phyloP scores from a whole-genome alignment of 2,797 vertebrate species.

The Cuniculus paca region DNA sequence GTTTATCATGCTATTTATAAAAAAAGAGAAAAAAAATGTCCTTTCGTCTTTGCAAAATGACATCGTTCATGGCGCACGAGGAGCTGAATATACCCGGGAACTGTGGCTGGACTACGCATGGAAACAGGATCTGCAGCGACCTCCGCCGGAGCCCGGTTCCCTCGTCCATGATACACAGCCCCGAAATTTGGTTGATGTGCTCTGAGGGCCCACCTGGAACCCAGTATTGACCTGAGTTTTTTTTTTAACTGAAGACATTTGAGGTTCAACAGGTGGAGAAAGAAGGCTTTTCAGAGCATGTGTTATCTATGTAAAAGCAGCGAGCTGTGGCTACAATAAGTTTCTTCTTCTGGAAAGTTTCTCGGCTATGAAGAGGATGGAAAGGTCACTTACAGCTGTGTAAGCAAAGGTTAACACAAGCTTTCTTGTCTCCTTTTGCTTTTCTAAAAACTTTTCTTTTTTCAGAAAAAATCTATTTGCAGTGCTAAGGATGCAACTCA shows the following conservation, averaged over 20 bases:
- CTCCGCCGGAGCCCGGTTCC: neutral
- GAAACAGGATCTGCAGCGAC: neutral
- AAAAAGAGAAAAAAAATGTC: neutral
- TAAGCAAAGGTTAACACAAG: neutral
- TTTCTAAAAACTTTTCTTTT: neutral
- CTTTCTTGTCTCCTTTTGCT: neutral
- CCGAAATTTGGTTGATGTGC: neutral
- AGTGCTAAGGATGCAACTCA: neutral
- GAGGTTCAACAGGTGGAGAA: neutral
- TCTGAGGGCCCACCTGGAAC: neutral
- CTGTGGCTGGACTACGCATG: neutral
- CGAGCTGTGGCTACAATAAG: neutral
- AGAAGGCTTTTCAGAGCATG: neutral
- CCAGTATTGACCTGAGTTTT: neutral
- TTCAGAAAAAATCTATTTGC: neutral
- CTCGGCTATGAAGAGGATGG: neutral
- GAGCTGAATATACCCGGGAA: neutral
- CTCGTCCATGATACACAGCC: neutral
- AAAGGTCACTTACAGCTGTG: neutral
- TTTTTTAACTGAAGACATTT: constrained; percentile 19
- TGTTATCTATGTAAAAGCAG: constrained; percentile 33
- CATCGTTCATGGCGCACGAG: neutral
- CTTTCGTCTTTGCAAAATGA: neutral
- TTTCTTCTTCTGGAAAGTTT: neutral
- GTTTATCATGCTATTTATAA: neutral